A percentile compares a stretch with the other conserved stretches of the same genome.
Evolutionary conservation across 2,797 vertebrate species (phyloP).

Genomic region (Coccyzus lansbergi): DNA sequence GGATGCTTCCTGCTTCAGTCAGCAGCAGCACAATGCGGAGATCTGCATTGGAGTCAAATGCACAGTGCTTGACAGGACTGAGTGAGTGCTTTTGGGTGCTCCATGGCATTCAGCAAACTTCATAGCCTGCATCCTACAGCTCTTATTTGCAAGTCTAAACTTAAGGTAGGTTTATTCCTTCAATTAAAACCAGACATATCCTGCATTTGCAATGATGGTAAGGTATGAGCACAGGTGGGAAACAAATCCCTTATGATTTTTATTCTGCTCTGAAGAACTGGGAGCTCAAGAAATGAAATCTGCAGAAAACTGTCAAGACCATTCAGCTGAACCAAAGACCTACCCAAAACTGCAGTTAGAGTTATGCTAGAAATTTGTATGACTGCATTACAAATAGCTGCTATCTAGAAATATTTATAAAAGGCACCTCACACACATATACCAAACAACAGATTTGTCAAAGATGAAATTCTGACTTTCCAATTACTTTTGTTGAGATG

Average conservation of each 20-base stretch:
- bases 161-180: neutral
- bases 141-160: neutral
- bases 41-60: neutral
- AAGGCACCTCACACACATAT: neutral
- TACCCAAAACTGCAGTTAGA: neutral
- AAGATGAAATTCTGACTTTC: neutral
- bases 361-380: neutral
- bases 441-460: neutral
- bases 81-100: neutral
- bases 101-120: neutral
- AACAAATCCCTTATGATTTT: neutral
- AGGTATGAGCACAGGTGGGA: neutral
- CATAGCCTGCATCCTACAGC: neutral
- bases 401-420: neutral
- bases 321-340: neutral
- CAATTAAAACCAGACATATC: neutral
- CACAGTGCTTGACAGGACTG: neutral
- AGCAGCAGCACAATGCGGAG: neutral
- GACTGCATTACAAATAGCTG: neutral
- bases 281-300: neutral
- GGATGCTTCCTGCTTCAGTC: neutral
- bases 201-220: neutral
- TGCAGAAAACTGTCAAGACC: neutral
- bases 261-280: neutral
- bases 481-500: neutral